A percentile compares a stretch with the other conserved stretches of the same genome.
phyloP scores from a whole-genome alignment of 2,113 vertebrate genomes.

The Crotalus helleri region DNA sequence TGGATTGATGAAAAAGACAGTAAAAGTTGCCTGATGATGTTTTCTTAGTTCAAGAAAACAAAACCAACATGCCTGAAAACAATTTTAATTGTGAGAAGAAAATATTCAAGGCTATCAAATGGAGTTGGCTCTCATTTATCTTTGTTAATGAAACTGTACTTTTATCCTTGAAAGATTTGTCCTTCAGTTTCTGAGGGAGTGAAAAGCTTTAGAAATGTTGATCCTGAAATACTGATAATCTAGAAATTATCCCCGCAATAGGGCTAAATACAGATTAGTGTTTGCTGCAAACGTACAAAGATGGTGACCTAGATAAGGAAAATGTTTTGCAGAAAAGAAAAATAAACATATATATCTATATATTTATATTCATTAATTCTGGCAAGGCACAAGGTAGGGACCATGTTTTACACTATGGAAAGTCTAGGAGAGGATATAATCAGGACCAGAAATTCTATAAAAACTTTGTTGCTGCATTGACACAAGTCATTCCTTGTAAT shows the following conservation, averaged over 20 bases:
- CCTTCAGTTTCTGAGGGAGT: background rate
- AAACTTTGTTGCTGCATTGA: background rate
- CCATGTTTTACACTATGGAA: background rate
- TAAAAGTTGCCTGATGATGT: background rate
- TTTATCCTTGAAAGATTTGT: background rate
- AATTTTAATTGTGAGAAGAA: background rate
- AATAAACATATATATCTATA: background rate
- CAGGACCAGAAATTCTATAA: background rate
- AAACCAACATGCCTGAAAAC: conserved; percentile 6
- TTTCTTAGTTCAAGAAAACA: conserved; percentile 9
- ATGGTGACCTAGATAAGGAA: background rate
- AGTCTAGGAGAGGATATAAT: background rate
- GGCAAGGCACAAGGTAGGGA: background rate
- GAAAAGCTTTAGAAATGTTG: conserved; percentile 13
- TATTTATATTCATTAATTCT: background rate
- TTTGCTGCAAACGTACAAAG: conserved; percentile 29
- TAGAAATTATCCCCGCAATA: background rate
- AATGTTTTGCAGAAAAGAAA: conserved; percentile 19
- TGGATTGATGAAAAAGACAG: background rate
- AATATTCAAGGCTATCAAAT: background rate
- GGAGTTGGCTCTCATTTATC: background rate
- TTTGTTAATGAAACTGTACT: background rate
- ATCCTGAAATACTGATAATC: background rate
- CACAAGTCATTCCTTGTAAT: background rate
- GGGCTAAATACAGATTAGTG: background rate